Evolutionary conservation across 2,113 vertebrate genomes (phyloP).

Genomic region (Sceloporus undulatus): DNA sequence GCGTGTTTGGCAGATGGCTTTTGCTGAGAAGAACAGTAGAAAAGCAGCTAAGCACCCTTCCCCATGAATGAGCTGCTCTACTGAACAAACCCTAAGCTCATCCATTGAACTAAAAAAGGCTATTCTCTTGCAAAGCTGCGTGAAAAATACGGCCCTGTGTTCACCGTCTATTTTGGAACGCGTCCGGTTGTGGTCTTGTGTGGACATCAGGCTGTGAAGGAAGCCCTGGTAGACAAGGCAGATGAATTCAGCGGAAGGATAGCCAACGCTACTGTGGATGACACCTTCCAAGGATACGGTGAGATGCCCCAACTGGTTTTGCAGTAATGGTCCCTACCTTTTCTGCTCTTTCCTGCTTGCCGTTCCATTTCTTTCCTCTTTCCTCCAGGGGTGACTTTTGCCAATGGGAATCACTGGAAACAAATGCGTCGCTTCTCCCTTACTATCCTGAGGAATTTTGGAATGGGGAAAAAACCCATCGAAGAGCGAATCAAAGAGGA

Average conservation of each 20-base stretch:
- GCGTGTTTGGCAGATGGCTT: too few relatives aligned
- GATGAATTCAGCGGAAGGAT: conserved; percentile 11
- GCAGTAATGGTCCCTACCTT: too few relatives aligned
- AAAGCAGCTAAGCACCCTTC: too few relatives aligned
- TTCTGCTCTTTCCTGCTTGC: background rate
- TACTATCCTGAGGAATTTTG: conserved; percentile 73
- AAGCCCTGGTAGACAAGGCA: too few relatives aligned
- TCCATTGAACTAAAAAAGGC: too few relatives aligned
- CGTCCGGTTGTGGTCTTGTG: too few relatives aligned
- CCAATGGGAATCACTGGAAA: conserved; percentile 74
- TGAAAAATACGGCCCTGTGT: background rate
- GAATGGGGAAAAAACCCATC: conserved; percentile 75
- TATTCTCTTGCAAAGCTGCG: too few relatives aligned
- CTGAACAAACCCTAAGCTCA: too few relatives aligned
- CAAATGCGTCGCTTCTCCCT: conserved; percentile 72
- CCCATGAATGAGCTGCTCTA: too few relatives aligned
- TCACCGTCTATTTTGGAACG: too few relatives aligned
- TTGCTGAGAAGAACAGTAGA: too few relatives aligned
- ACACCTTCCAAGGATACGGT: conserved; percentile 31
- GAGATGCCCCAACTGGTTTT: background rate
- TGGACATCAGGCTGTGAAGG: too few relatives aligned
- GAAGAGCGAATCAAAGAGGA: conserved; percentile 77
- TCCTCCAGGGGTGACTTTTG: conserved; percentile 52
- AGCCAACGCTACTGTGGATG: conserved; percentile 23
- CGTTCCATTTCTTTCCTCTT: accelerated